phyloP scores from a whole-genome alignment of 2,888 invertebrate genomes.

The Polyommatus iphigenia region DNA sequence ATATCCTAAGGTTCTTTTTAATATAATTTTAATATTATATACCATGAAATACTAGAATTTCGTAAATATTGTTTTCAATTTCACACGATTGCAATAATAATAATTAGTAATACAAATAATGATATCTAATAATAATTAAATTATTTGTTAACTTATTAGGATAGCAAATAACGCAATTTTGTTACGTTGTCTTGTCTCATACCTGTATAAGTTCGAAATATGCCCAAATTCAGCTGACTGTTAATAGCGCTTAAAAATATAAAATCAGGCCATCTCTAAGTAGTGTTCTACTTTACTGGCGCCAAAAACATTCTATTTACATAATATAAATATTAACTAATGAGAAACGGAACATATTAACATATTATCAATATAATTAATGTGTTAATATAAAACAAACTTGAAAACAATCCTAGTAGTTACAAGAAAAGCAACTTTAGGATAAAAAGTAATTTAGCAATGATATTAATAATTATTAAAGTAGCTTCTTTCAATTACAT shows the following conservation, averaged over 20 bases:
- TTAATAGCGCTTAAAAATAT: neutral
- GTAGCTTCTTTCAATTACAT: no score
- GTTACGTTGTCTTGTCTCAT: no score
- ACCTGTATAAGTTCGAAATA: neutral
- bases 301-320: neutral
- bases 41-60: no score
- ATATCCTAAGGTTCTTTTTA: no score
- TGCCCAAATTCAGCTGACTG: neutral
- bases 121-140: no score
- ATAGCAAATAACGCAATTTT: no score
- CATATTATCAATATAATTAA: slow-evolving; percentile 2
- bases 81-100: no score
- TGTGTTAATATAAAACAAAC: neutral
- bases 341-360: neutral
- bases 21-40: no score
- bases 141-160: no score
- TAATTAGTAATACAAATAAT: no score
- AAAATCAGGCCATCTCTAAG: neutral
- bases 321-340: neutral
- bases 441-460: neutral
- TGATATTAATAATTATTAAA: no score
- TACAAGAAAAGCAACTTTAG: neutral
- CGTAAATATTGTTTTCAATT: no score
- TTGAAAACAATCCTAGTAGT: neutral
- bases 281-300: neutral